Evolutionary conservation across 92 coral and sea anemone genomes (phyloP).

Genomic region (Scolanthus callimorphus): DNA sequence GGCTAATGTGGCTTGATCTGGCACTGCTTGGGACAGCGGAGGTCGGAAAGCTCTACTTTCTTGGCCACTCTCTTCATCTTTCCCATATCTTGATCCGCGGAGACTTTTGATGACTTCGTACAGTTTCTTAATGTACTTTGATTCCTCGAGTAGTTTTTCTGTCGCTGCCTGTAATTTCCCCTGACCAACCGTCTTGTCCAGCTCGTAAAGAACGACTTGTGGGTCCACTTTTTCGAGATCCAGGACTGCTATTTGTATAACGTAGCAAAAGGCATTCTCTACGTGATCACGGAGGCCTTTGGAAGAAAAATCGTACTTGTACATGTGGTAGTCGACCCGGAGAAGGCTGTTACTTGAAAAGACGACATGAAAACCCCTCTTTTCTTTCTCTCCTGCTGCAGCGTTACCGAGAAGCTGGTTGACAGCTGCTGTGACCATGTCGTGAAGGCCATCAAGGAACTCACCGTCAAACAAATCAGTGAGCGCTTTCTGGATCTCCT

Average conservation of each 20-base stretch:
- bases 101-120: constrained; percentile 20
- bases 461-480: constrained; percentile 7
- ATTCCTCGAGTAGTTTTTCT: constrained; percentile 10
- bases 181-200: constrained; percentile 21
- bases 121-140: constrained; percentile 19
- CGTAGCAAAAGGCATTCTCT: constrained; percentile 27
- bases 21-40: too few relatives aligned
- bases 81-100: too few relatives aligned
- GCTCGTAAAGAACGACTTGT: constrained; percentile 30
- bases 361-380: too few relatives aligned
- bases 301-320: constrained; percentile 27
- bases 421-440: constrained; percentile 4
- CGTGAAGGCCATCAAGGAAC: constrained; percentile 22
- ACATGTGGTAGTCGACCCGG: constrained; percentile 35
- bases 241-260: constrained; percentile 32
- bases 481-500: constrained; percentile 6
- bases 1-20: too few relatives aligned
- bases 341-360: constrained; percentile 36
- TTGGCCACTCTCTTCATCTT: too few relatives aligned
- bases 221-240: constrained; percentile 29
- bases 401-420: constrained; percentile 26
- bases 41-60: too few relatives aligned
- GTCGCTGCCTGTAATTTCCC: constrained; percentile 12
- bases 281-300: constrained; percentile 11
- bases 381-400: constrained; percentile 31